Base-by-base conservation (phyloP, 2,888 invertebrate species). In the Anticlea derivata region DNA sequence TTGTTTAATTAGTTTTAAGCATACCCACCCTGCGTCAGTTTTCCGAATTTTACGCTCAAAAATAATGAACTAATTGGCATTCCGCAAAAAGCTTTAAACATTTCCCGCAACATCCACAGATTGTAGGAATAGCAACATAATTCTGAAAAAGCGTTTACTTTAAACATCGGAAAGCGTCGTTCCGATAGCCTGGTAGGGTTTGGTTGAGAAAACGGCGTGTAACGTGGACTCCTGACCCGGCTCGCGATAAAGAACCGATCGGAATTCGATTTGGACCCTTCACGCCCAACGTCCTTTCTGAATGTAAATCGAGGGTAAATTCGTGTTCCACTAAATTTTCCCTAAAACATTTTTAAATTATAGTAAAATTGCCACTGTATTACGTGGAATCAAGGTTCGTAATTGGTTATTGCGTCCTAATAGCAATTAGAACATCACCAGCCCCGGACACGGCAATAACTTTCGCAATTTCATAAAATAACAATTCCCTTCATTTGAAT, bases 241-340 rank as follows among this genome's bases (percentile, higher is more conserved):
- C 66, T 67, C 70, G 71, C 70, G 75, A 73, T 76, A 72, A 75
- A 80, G 78, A 82, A 83, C 79, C 78, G 86, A 78, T 75, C 77
- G 83, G 82, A 86, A 87, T 88, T 88, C 86, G 84, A 87, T 88
- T 85, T 83, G 70, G 81, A 72, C 80, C 83, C 80, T 78, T 67
- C 77, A 70, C 55, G 65, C 72, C 73, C 75, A 68, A 45, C 74
- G 73, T 82, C 85, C 80, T 83, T 73, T 78, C 77, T 82, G 85
- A 84, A 88, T 87, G 82, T 75, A 86, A 88, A 86, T 86, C 66
- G 80, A 73, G 80, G 80, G 75, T 66, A 72, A 80, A 75, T 75
- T 77, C 74, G 70, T 68, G 70, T 72, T 66, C 73, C 67, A 78
- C 72, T 73, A 77, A 78, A 75, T 78, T 79, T 70, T 66, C 64